Percentiles rank a stretch among this genome's conserved stretches.
These are phyloP conservation scores for Pyrgilauda ruficollis DNA, from an alignment of 2,113 vertebrate genomes.

Conservation along the genomic window DNA sequence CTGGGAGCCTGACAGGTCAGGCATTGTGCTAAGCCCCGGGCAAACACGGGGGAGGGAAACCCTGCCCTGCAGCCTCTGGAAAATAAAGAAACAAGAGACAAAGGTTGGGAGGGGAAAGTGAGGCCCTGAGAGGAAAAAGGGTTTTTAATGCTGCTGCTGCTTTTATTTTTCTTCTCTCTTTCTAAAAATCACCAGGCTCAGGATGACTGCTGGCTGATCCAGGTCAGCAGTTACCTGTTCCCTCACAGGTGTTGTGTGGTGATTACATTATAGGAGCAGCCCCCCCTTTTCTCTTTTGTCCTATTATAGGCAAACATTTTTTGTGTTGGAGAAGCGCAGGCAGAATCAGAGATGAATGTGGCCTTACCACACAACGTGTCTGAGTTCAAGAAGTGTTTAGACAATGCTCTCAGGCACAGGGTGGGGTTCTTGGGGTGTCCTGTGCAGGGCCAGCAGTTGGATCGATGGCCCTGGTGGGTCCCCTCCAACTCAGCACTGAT, in stretches of 20 bases:
- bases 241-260: background rate
- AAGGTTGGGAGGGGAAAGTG: constrained; percentile 61
- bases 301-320: background rate
- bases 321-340: background rate
- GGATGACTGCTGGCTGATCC: background rate
- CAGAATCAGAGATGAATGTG: background rate
- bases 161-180: background rate
- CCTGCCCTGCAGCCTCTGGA: constrained; percentile 43
- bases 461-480: background rate
- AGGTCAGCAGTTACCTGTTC: background rate
- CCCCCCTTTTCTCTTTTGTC: background rate
- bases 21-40: constrained; percentile 47
- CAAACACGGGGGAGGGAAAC: constrained; percentile 54
- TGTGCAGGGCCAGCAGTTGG: background rate
- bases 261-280: background rate
- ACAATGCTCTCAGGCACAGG: background rate
- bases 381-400: background rate
- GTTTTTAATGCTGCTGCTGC: background rate
- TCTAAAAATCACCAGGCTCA: background rate
- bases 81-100: constrained; percentile 58
- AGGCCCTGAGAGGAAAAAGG: constrained; percentile 33
- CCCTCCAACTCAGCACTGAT: background rate
- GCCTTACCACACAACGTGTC: background rate
- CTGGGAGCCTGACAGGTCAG: constrained; percentile 3
- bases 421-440: background rate